Evolutionary conservation across 2,888 invertebrate genomes (phyloP).

Genomic region (Dromius quadrimaculatus): DNA sequence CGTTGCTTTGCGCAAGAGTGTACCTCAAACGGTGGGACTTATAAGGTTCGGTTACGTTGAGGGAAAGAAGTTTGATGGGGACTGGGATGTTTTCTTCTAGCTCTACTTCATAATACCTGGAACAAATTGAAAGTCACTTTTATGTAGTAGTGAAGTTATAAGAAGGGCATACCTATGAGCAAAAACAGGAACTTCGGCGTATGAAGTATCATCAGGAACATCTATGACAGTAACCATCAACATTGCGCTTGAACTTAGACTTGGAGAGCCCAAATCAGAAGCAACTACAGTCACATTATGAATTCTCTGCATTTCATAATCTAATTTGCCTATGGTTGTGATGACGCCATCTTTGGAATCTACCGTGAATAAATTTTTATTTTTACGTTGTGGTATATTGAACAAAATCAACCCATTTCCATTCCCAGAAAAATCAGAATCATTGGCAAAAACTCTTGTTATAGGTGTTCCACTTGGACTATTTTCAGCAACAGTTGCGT

Average conservation of each 20-base stretch:
- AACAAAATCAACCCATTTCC: slow-evolving; percentile 89
- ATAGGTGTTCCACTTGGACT: slow-evolving; percentile 80
- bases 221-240: slow-evolving; percentile 77
- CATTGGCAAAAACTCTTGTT: slow-evolving; percentile 83
- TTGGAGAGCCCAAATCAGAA: slow-evolving; percentile 87
- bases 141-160: background rate
- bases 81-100: slow-evolving; percentile 84
- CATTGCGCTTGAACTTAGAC: slow-evolving; percentile 82
- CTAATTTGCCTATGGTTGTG: slow-evolving; percentile 79
- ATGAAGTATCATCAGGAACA: slow-evolving; percentile 70
- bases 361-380: slow-evolving; percentile 78
- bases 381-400: slow-evolving; percentile 77
- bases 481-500: slow-evolving; percentile 81
- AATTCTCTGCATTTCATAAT: slow-evolving; percentile 75
- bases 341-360: slow-evolving; percentile 89
- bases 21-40: slow-evolving; percentile 75
- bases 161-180: slow-evolving; percentile 63
- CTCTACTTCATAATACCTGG: slow-evolving; percentile 82
- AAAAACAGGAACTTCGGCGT: slow-evolving; percentile 64
- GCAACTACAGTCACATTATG: slow-evolving; percentile 86
- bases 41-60: slow-evolving; percentile 81
- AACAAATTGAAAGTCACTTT: background rate
- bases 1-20: slow-evolving; percentile 72
- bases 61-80: slow-evolving; percentile 79
- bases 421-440: slow-evolving; percentile 86